Conservation (phyloP, 2,888 invertebrate genomes). For the Blastobasis lacticolella region DNA sequence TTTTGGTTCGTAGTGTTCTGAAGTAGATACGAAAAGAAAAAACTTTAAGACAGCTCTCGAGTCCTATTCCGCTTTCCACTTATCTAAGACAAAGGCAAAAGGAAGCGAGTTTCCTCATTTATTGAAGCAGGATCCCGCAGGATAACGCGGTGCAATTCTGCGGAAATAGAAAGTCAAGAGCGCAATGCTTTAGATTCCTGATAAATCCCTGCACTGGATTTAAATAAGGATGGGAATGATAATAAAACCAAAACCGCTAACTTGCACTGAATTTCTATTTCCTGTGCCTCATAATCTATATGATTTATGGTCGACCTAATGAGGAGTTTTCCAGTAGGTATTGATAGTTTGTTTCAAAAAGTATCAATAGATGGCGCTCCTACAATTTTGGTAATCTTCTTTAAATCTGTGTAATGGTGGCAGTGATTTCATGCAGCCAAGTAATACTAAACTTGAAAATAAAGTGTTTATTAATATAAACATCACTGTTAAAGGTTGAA, state of each 20-base stretch:
- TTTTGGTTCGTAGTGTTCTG: background rate
- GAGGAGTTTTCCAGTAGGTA: too few species aligned
- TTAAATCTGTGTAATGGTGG: too few species aligned
- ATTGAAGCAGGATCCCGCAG: constrained; percentile 44
- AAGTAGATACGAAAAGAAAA: background rate
- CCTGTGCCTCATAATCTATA: background rate
- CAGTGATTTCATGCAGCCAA: too few species aligned
- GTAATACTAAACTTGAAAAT: too few species aligned
- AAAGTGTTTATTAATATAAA: too few species aligned
- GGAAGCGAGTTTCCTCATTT: constrained; percentile 53
- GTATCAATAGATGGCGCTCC: too few species aligned
- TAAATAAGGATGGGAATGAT: too few species aligned
- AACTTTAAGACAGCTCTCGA: too few species aligned
- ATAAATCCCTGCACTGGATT: constrained; percentile 30
- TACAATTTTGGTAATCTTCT: too few species aligned
- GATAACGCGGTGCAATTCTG: constrained; percentile 43
- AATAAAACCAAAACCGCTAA: background rate
- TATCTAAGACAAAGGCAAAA: constrained; percentile 44
- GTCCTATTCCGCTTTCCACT: constrained; percentile 15
- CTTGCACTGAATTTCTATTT: background rate
- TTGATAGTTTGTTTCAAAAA: too few species aligned
- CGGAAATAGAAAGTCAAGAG: constrained; percentile 64
- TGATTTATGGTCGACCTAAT: background rate
- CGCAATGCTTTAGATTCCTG: constrained; percentile 39
- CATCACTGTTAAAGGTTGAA: too few species aligned